Evolutionary conservation across 2,888 invertebrate genomes (phyloP).

Genomic region (Caenorhabditis sp.): DNA sequence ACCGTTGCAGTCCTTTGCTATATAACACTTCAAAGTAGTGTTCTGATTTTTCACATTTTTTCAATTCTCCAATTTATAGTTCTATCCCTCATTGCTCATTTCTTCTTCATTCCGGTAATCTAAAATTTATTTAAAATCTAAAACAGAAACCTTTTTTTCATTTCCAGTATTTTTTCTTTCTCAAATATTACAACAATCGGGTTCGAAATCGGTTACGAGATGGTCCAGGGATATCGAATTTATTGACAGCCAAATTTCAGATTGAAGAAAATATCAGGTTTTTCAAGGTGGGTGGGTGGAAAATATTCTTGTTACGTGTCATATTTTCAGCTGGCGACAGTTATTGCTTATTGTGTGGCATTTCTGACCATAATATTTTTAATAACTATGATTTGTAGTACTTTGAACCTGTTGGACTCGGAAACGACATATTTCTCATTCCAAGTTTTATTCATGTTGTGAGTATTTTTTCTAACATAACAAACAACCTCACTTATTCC

Average conservation of each 20-base stretch:
- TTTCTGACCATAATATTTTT: conserved; percentile 8
- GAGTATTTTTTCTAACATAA: background rate
- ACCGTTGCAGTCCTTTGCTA: background rate
- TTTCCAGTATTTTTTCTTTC: conserved; percentile 20
- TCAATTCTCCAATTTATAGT: conserved; percentile 3
- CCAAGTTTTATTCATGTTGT: too few species aligned
- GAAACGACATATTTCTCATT: too few species aligned
- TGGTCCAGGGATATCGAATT: background rate
- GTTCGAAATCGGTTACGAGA: conserved; percentile 11
- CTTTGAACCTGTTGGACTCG: conserved; percentile 1
- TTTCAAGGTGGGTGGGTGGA: conserved; percentile 21
- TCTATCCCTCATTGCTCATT: conserved; percentile 2
- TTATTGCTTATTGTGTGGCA: conserved; percentile 1
- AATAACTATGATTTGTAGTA: background rate
- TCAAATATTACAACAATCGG: conserved; percentile 14
- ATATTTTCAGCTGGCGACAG: conserved; percentile 11
- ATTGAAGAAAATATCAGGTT: conserved; percentile 25
- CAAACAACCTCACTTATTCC: background rate
- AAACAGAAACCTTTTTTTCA: background rate
- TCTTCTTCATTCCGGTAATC: conserved; percentile 16
- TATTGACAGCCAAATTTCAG: conserved; percentile 28
- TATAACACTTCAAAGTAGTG: background rate
- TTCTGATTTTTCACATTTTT: conserved; percentile 8
- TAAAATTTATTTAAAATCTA: background rate
- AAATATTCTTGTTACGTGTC: too few species aligned